Evolutionary conservation across 1,140 invertebrate genomes (phyloP).

Genomic region (Caenorhabditis briggsae): DNA sequence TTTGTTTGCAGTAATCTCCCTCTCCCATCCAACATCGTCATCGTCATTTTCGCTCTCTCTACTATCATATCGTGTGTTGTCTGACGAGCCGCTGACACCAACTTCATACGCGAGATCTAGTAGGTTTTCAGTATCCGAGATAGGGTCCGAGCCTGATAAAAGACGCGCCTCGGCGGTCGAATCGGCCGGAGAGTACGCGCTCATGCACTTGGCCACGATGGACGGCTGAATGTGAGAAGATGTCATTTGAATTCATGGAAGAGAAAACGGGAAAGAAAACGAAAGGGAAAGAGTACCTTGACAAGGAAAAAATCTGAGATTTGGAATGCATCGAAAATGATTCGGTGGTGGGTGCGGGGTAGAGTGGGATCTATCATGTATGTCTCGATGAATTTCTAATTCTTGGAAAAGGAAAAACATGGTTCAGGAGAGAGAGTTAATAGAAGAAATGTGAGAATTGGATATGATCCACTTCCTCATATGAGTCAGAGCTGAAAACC

Average conservation of each 20-base stretch:
- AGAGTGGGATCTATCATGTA: conserved; percentile 27
- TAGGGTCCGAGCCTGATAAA: conserved; percentile 32
- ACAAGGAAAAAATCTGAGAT: conserved; percentile 1
- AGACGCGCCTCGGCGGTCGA: conserved; percentile 40
- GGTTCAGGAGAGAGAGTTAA: not conserved
- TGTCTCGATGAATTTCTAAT: conserved; percentile 38
- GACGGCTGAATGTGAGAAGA: not conserved
- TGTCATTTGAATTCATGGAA: not conserved
- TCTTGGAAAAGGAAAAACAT: not conserved
- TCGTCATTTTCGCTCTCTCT: conserved; percentile 56
- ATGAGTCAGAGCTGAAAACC: not conserved
- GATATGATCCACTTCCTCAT: not conserved
- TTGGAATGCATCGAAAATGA: conserved; percentile 44
- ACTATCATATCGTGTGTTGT: conserved; percentile 33
- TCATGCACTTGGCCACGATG: conserved; percentile 43
- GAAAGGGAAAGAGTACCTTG: not conserved
- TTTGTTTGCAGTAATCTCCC: conserved; percentile 37
- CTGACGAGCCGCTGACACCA: conserved; percentile 1
- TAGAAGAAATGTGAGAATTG: conserved; percentile 10
- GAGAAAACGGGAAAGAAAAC: not conserved
- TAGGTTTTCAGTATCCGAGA: conserved; percentile 49
- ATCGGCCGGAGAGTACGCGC: conserved; percentile 36
- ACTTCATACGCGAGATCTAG: conserved; percentile 54
- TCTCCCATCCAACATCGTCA: conserved; percentile 19
- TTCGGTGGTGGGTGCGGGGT: not conserved